Base-by-base conservation (phyloP, 1,140 invertebrate genomes). In the Cheumatopsyche charites region DNA sequence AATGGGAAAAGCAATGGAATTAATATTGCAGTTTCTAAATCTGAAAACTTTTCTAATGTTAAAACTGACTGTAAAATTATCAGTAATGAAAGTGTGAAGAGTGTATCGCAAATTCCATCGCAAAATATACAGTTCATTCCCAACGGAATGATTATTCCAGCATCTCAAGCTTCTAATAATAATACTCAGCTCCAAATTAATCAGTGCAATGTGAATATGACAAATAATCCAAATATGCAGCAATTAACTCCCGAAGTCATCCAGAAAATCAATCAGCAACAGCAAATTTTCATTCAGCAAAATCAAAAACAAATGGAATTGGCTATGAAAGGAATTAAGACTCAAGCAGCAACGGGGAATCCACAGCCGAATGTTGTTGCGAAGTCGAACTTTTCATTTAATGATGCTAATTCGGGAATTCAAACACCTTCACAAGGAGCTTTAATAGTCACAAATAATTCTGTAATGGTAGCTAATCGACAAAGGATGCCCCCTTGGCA, bases 401-500 rank as follows among this genome's bases (percentile, higher is more conserved):
- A 58, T 29, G 65, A 47, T 19, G 26, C 68, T 72, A 73, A 45
- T 65, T 58, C 67, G 6, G 55, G 55, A 58, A 58, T 19, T 58
- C 23, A 23, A 4, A 26, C 55, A 58, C 55, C 55, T 3, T 49
- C 77, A 80, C 83, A 83, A 75, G 81, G 79, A 47, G 82, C 84
- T 73, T 69, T 85, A 62, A 79, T 84, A 26, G 81, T 84, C 73
- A 81, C 83, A 69, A 83, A 82, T 76, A 82, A 83, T 17, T 76
- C 82, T 4, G 79, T 83, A 21, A 79, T 84, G 5, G 83, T 84
- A 78, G 81, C 81, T 77, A 82, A 80, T 7, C 68, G 82, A 80
- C 80, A 82, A 75, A 86, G 87, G 79, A 84, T 86, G 21, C 86
- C 87, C n/a, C 87, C 87, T 1, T 90, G 88, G 89, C 87, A 89